Conservation (phyloP, 2,888 invertebrate genomes). For the Argyra leucocephala region DNA sequence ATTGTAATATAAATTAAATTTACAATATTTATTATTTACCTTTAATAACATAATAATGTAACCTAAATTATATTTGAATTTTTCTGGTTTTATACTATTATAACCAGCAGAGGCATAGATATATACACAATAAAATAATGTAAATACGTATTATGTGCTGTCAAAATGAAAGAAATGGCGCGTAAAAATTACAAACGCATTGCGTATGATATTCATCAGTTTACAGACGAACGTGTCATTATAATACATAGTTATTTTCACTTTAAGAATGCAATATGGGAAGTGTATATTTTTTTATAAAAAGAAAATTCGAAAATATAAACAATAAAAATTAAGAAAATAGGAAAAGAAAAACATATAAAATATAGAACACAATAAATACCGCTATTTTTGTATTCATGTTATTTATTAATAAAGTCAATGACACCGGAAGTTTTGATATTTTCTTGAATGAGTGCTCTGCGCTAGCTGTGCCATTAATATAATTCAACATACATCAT, state of each 20-base stretch:
- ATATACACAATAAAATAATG: too few species aligned
- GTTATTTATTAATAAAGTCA: conserved; percentile 1
- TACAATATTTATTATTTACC: too few species aligned
- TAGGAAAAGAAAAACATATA: background rate
- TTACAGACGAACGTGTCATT: background rate
- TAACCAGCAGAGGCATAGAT: too few species aligned
- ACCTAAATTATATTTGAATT: too few species aligned
- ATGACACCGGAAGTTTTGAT: background rate
- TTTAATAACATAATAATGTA: too few species aligned
- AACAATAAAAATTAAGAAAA: background rate
- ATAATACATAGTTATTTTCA: background rate
- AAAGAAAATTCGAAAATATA: too few species aligned
- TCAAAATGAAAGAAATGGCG: background rate
- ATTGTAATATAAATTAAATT: too few species aligned
- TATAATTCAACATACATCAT: too few species aligned
- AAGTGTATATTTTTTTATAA: too few species aligned
- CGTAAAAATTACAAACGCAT: background rate
- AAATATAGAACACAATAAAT: background rate
- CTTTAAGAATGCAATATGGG: background rate
- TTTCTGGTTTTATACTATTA: too few species aligned
- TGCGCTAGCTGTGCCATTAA: background rate
- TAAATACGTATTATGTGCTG: too few species aligned
- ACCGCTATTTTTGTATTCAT: background rate
- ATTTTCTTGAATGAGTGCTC: background rate
- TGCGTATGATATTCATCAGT: background rate